Percentiles rank a stretch among this genome's conserved stretches.
phyloP scores from a whole-genome alignment of 2,888 invertebrate genomes.

The Crossocerus cetratus region DNA sequence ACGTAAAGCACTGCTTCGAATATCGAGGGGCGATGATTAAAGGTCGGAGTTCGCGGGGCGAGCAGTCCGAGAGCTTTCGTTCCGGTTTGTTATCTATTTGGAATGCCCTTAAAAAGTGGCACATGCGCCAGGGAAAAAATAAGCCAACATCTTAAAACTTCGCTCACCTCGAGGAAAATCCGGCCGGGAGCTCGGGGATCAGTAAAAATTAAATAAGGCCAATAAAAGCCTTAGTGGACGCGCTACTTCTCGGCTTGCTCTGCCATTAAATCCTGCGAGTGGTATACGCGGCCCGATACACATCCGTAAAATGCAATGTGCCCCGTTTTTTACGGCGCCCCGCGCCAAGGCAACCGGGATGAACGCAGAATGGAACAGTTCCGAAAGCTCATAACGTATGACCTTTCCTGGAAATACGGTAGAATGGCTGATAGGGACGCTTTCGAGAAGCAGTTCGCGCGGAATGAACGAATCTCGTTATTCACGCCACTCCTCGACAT shows the following conservation, averaged over 20 bases:
- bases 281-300: background rate
- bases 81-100: slow-evolving; percentile 20
- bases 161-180: too few species aligned
- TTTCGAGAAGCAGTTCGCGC: too few species aligned
- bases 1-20: slow-evolving; percentile 47
- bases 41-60: slow-evolving; percentile 39
- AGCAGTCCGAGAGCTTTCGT: background rate
- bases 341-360: background rate
- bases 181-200: background rate
- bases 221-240: background rate
- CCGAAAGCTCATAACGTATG: too few species aligned
- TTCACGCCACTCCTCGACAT: too few species aligned
- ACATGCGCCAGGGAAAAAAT: too few species aligned
- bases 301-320: background rate
- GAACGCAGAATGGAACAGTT: background rate
- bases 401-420: too few species aligned
- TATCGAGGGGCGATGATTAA: slow-evolving; percentile 31
- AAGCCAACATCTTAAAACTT: too few species aligned
- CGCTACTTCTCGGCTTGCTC: background rate
- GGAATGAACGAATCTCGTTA: too few species aligned
- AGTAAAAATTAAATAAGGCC: too few species aligned
- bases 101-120: slow-evolving; percentile 12
- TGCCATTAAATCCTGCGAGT: slow-evolving; percentile 5
- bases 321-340: background rate
- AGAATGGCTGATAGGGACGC: too few species aligned